phyloP scores from a whole-genome alignment of 2,888 invertebrate species.

The Ochlodes sylvanus region DNA sequence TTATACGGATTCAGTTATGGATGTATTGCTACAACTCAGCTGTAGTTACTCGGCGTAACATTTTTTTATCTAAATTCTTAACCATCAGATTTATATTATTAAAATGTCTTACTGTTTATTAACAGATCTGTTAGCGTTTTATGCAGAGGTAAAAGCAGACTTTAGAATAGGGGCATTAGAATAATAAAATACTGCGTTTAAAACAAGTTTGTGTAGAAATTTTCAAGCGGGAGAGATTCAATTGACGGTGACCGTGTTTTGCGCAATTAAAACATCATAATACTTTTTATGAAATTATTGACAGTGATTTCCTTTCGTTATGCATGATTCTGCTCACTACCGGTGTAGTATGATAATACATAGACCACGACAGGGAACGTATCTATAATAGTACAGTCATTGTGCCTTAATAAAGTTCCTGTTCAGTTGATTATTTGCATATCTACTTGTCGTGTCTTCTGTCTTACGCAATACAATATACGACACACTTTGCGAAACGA shows the following conservation, averaged over 20 bases:
- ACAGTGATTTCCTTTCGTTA: slow-evolving; percentile 10
- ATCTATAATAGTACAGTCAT: not conserved
- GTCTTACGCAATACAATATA: not conserved
- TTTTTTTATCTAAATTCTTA: too few relatives aligned
- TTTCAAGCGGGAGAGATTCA: not conserved
- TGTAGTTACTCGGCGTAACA: too few relatives aligned
- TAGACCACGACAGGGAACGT: slow-evolving; percentile 10
- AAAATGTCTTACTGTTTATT: too few relatives aligned
- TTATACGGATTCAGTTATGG: too few relatives aligned
- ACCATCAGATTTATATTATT: too few relatives aligned
- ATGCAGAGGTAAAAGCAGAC: too few relatives aligned
- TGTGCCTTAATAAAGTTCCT: slow-evolving; percentile 7
- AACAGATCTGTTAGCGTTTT: too few relatives aligned
- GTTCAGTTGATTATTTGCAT: slow-evolving; percentile 6
- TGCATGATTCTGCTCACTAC: slow-evolving; percentile 18
- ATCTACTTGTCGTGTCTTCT: not conserved
- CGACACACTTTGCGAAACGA: too few relatives aligned
- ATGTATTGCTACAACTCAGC: too few relatives aligned
- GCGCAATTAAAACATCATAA: not conserved
- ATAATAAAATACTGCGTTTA: too few relatives aligned
- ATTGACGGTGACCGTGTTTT: not conserved
- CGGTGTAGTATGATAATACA: not conserved
- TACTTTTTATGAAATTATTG: slow-evolving; percentile 13
- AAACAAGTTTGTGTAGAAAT: not conserved
- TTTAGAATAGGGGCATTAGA: too few relatives aligned